Evolutionary conservation across 2,888 invertebrate genomes (phyloP), one percentile per base, ranked within the genome.

Genomic region (Patella depressa): DNA sequence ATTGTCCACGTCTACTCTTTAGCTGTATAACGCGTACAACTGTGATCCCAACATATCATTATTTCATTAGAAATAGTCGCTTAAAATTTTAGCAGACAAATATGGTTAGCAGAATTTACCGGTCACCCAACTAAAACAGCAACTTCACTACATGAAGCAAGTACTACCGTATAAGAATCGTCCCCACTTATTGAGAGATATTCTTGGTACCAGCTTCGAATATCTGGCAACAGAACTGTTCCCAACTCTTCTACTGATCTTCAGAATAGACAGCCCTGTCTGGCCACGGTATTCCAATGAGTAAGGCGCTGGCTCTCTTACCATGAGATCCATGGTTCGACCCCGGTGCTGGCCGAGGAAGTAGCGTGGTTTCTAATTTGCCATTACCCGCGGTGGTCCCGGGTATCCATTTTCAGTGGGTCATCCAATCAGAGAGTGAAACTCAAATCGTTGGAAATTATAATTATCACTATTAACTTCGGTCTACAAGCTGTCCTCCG

Each of bases 91-190:
- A 78, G 79, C 29, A 83, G 81, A 73, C 78, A 76, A 57, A 79
- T 85, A 29, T 85, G 85, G 83, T 65, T 85, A 75, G 83, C 85
- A 0, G 83, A 85, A 74, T 83, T 83, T 75, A 81, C 83, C 5
- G 83, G 85, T 53, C 81, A 82, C 17, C 75, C 77, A 9, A 77
- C 81, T 17, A 73, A 73, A 17, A 72, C 57, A 73, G 11, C 81
- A 82, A 15, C 75, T 84, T 7, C 19, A 72, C 11, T 81, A 80
- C 74, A 81, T 84, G 81, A 76, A 81, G 73, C 73, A 71, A 3
- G 54, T 84, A 9, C 69, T 85, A 54, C 83, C 12, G 72, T 69
- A 3, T 73, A 84, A 54, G 83, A 85, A 71, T 74, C 80, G 15
- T 79, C 84, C 19, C 74, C 54, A 11, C 82, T 78, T 24, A 76